Conservation (phyloP, 2,888 invertebrate species). For the Apeira syringaria region DNA sequence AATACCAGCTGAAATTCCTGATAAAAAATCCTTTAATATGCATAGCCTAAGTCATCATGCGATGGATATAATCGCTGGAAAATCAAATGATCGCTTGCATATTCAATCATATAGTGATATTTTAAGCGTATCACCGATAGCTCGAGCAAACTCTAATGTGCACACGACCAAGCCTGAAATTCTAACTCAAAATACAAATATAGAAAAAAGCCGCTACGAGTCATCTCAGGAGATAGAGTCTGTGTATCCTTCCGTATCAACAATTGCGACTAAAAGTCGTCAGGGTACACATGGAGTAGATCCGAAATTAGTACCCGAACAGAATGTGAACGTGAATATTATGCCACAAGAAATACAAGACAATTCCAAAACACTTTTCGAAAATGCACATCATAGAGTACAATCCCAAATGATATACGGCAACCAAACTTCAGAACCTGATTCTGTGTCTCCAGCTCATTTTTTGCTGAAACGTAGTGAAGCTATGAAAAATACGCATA, state of each 20-base stretch:
- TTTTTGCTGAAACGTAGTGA: neutral
- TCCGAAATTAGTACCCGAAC: neutral
- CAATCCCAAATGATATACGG: neutral
- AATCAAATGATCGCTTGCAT: neutral
- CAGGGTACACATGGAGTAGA: constrained; percentile 1
- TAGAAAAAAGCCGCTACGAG: neutral
- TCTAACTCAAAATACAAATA: neutral
- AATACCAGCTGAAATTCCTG: neutral
- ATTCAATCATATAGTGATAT: neutral
- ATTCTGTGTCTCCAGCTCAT: neutral
- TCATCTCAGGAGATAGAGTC: neutral
- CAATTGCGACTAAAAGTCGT: neutral
- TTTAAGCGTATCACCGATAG: neutral
- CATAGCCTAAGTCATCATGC: constrained; percentile 1
- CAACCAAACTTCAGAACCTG: neutral
- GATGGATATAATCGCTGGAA: neutral
- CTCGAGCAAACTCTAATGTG: neutral
- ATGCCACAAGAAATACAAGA: neutral
- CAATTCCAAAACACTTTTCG: neutral
- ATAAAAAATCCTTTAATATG: neutral
- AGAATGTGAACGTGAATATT: neutral
- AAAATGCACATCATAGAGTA: constrained; percentile 3
- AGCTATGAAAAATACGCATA: neutral
- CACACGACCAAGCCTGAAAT: neutral
- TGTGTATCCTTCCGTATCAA: neutral